phyloP scores from a whole-genome alignment of 2,888 invertebrate genomes.

The Nectonema munidae region DNA sequence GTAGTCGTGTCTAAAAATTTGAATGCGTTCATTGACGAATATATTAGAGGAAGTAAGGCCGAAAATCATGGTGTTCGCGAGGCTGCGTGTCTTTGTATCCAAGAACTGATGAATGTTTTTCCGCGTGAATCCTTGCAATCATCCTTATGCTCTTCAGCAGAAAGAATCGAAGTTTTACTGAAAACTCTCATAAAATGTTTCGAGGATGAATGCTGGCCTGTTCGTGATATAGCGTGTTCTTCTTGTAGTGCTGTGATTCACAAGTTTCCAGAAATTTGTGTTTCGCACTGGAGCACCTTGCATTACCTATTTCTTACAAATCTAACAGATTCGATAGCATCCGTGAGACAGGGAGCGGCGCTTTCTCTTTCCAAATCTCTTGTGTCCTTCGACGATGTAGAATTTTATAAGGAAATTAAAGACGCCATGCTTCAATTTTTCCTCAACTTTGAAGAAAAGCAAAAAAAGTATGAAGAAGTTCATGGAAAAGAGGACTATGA shows the following conservation, averaged over 20 bases:
- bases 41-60: constrained; percentile 26
- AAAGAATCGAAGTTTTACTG: constrained; percentile 21
- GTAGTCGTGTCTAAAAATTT: constrained; percentile 13
- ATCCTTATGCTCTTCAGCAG: not conserved
- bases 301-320: constrained; percentile 25
- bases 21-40: constrained; percentile 24
- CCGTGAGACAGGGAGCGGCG: constrained; percentile 30
- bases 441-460: no score
- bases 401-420: no score
- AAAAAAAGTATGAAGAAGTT: no score
- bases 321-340: constrained; percentile 27
- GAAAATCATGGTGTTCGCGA: constrained; percentile 30
- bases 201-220: constrained; percentile 30
- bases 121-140: constrained; percentile 1
- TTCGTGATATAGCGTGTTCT: constrained; percentile 26
- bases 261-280: constrained; percentile 15
- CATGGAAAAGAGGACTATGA: no score
- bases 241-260: constrained; percentile 9
- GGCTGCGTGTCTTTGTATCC: constrained; percentile 30
- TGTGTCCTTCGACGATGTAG: no score
- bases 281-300: constrained; percentile 29
- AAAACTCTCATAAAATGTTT: constrained; percentile 27
- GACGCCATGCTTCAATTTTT: no score
- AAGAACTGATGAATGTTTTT: constrained; percentile 26
- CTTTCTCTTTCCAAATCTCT: constrained; percentile 25